Base-by-base conservation (phyloP, 2,888 invertebrate genomes). In the Diarsia brunnea region DNA sequence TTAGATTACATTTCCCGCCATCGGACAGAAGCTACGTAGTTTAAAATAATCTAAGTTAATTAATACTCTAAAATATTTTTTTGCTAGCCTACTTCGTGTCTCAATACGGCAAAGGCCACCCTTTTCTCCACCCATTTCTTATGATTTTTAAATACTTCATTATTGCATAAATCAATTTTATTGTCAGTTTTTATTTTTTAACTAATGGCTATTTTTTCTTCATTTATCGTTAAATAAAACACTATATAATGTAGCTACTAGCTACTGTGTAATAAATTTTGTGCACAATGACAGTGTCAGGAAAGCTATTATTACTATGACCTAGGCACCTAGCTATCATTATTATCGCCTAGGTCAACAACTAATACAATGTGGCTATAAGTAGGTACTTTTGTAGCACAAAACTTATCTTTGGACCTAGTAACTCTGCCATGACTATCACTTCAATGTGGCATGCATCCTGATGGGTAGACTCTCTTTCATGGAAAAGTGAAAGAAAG, bases 331-430 rank as follows among this genome's bases (percentile, higher is more conserved):
- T 78, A 65, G n/a, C 38, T 58, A 58, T 47, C 47, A 66, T 53
- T 60, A 66, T 61, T 78, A 58, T 65, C 3, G 0, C 69, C 77
- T 77, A 65, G 65, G 51, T 71, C 51, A 73, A 63, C 43, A 63
- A 67, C 19, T 51, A 78, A 27, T 27, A 43, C 14, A 43, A 66
- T 12, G 66, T 72, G 53, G 55, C 60, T 8, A 27, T 27, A 38
- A 4, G 38, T 38, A 38, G 8, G 14, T 14, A 47, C 45, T 47
- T 31, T 61, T 58, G 49, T 67, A 14, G 14, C 45, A 38, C 12
- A 31, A 66, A 72, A 47, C 11, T 24, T 43, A 31, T 21, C 16
- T 53, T 38, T 19, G 31, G 11, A 65, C 55, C 43, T 60, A 14
- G 53, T 55, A 31, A 55, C 53, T 5, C 7, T 16, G 8, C 4